Conservation (phyloP, 2,888 invertebrate species). For the Venustoraphidia nigricollis region DNA sequence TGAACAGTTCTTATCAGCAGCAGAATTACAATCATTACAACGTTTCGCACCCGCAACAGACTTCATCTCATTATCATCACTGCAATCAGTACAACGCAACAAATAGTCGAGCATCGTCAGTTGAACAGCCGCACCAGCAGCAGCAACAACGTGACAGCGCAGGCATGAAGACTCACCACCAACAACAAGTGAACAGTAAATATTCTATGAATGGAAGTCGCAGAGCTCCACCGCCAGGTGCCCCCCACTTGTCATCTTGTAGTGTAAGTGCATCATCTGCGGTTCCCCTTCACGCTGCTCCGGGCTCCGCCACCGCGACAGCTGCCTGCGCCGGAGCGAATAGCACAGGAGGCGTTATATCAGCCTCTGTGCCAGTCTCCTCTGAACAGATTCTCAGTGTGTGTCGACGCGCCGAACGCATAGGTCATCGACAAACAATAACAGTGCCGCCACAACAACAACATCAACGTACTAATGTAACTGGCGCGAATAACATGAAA, state of each 20-base stretch:
- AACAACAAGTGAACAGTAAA: no score
- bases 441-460: conserved; percentile 1
- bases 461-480: no score
- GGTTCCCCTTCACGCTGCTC: neutral
- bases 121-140: neutral
- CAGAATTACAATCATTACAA: conserved; percentile 13
- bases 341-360: conserved; percentile 1
- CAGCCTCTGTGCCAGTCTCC: conserved; percentile 2
- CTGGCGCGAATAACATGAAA: no score
- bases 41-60: neutral
- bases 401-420: conserved; percentile 6
- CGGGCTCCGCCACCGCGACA: neutral
- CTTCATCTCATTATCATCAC: conserved; percentile 17
- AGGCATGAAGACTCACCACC: no score
- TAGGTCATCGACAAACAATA: neutral
- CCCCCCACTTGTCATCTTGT: no score
- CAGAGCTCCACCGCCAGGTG: no score
- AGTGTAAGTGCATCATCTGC: no score
- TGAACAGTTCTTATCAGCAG: conserved; percentile 17
- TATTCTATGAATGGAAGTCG: no score
- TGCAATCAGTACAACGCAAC: conserved; percentile 10
- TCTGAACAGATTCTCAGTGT: conserved; percentile 2
- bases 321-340: neutral
- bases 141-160: conserved; percentile 2
- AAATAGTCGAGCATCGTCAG: no score